Evolutionary conservation across 1,140 invertebrate species (phyloP).

Genomic region (Atta colombica): DNA sequence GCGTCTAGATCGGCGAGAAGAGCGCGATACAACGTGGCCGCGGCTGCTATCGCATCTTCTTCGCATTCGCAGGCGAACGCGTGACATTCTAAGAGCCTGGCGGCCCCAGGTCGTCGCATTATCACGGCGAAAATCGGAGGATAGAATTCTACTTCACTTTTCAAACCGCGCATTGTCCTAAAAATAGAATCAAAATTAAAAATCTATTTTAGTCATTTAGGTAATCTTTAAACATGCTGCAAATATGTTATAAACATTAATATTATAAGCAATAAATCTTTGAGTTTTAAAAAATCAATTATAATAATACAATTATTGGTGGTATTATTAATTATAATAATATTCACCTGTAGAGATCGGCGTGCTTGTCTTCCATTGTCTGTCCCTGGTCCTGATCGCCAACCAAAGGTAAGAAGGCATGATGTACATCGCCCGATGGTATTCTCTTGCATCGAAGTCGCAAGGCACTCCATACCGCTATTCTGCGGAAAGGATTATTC

Average conservation of each 20-base stretch:
- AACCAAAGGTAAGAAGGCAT: slow-evolving; percentile 94
- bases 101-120: slow-evolving; percentile 93
- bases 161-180: slow-evolving; percentile 83
- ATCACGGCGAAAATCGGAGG: slow-evolving; percentile 96
- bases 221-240: slow-evolving; percentile 1
- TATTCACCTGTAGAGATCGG: slow-evolving; percentile 81
- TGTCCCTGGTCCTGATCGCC: slow-evolving; percentile 88
- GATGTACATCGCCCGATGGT: slow-evolving; percentile 84
- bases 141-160: slow-evolving; percentile 87
- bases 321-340: not conserved
- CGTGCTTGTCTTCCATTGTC: slow-evolving; percentile 81
- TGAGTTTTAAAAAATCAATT: not conserved
- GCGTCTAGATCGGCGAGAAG: slow-evolving; percentile 92
- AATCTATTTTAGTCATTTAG: not conserved
- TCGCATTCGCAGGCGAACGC: slow-evolving; percentile 95
- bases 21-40: slow-evolving; percentile 95
- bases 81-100: slow-evolving; percentile 94
- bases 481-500: slow-evolving; percentile 92
- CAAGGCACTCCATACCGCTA: slow-evolving; percentile 94
- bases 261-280: not conserved
- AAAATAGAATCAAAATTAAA: slow-evolving; percentile 13
- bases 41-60: slow-evolving; percentile 96
- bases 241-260: not conserved
- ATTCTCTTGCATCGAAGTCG: slow-evolving; percentile 77
- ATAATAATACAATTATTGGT: not conserved